Evolutionary conservation across 1,140 invertebrate genomes (phyloP).

Genomic region (Drosophila paulistorum): DNA sequence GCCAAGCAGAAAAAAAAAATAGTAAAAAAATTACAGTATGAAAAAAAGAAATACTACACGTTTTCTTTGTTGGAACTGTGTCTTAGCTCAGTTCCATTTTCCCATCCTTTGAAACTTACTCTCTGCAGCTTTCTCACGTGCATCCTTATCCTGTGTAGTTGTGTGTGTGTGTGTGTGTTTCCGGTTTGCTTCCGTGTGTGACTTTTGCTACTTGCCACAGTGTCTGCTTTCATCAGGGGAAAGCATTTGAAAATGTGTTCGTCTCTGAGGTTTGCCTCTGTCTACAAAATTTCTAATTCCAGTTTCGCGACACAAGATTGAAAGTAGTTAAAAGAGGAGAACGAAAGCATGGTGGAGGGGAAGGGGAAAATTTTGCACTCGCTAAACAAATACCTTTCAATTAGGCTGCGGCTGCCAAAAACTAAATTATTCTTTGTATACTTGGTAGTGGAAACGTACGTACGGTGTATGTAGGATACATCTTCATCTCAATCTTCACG

Average conservation of each 20-base stretch:
- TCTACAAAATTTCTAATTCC: slow-evolving; percentile 41
- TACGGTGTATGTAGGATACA: neutral
- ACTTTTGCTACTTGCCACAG: slow-evolving; percentile 37
- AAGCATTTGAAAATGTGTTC: neutral
- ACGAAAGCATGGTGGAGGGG: neutral
- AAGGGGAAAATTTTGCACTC: slow-evolving; percentile 22
- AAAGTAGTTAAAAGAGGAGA: neutral
- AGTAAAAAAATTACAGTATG: neutral
- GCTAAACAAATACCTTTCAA: slow-evolving; percentile 66
- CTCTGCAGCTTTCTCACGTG: neutral
- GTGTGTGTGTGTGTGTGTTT: slow-evolving; percentile 6
- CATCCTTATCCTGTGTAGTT: no score
- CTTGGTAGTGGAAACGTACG: slow-evolving; percentile 20
- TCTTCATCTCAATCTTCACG: slow-evolving; percentile 13
- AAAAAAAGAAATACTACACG: slow-evolving; percentile 2
- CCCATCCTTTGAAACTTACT: neutral
- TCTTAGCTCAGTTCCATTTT: neutral
- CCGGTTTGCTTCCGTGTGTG: slow-evolving; percentile 15
- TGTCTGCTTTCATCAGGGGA: neutral
- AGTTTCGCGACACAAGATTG: slow-evolving; percentile 36
- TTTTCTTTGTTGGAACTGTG: neutral
- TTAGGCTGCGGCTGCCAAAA: slow-evolving; percentile 61
- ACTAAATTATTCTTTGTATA: slow-evolving; percentile 57
- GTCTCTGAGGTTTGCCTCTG: neutral
- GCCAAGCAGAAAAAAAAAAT: slow-evolving; percentile 5